Evolutionary conservation across 2,797 vertebrate genomes (phyloP), one percentile per base, ranked within the genome.

Genomic region (Cirrhinus molitorella): DNA sequence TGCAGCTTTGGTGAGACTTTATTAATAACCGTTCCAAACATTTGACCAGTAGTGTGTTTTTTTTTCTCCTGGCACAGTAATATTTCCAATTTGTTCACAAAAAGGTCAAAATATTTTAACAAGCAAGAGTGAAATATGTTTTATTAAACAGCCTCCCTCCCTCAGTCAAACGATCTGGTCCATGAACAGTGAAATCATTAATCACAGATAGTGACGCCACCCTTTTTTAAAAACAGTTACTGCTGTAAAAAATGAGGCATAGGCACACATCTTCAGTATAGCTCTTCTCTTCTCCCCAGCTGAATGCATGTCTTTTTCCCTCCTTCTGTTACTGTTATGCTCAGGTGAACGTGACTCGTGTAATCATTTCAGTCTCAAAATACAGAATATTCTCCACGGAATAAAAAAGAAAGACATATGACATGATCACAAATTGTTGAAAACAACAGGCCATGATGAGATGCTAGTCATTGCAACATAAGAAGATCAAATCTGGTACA

Each of bases 391-490:
- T 66, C 34, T 67, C 59, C 57, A 65, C 51, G 31, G 61, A 80
- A 79, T 59, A 12, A 82, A 87, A n/a, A 67, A 13, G 31, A 82
- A 82, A 81, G 28, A 9, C 14, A 25, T 73, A 83, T 73, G 65
- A 80, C 45, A 72, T 72, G 79, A 68, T 73, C 61, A 79, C 68
- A 59, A 73, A 49, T 55, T 43, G 17, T 40, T 70, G 37, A 59
- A 59, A 34, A 55, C 43, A 81, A 51, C 12, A 19, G 5, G 66
- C 47, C 78, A 82, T 75, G 81, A 87, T 45, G 78, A 76, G 82
- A 85, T 84, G 76, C 72, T 87, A 82, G 71, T 79, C 84, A 80
- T 82, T 88, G 82, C 85, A 88, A 89, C 86, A 91, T 43, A 72
- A 78, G 12, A 72, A 65, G 79, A 83, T 77, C 51, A 85, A 86